Conservation (phyloP, 2,113 vertebrate genomes). For the Pionites leucogaster region DNA sequence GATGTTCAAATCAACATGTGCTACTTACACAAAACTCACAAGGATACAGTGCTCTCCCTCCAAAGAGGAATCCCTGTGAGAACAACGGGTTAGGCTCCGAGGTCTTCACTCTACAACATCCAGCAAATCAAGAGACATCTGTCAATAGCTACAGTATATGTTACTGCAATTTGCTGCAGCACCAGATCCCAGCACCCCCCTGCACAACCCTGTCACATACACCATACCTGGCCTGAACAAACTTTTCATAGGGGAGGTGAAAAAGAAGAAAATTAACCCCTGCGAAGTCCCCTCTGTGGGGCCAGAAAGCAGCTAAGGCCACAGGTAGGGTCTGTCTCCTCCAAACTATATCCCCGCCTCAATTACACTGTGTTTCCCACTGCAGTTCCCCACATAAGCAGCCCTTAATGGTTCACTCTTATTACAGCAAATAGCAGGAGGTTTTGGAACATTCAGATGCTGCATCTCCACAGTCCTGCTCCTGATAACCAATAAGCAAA, state of each 20-base stretch:
- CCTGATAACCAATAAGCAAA: background rate
- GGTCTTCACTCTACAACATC: background rate
- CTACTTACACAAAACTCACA: background rate
- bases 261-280: background rate
- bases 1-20: background rate
- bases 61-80: background rate
- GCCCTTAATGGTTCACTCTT: background rate
- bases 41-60: background rate
- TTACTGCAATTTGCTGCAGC: background rate
- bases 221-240: background rate
- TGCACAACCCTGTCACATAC: accelerated
- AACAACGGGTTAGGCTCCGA: accelerated
- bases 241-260: background rate
- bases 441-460: background rate
- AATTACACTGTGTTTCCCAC: background rate
- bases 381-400: background rate
- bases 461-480: background rate
- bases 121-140: background rate
- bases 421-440: background rate
- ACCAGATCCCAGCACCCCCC: background rate
- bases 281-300: accelerated
- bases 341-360: accelerated
- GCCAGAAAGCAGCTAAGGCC: background rate
- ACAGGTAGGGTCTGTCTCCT: background rate
- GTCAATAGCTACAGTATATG: background rate